Evolutionary conservation across 2,797 vertebrate species (phyloP), one percentile per base, ranked within the genome.

Genomic region (Gallinago stenura): DNA sequence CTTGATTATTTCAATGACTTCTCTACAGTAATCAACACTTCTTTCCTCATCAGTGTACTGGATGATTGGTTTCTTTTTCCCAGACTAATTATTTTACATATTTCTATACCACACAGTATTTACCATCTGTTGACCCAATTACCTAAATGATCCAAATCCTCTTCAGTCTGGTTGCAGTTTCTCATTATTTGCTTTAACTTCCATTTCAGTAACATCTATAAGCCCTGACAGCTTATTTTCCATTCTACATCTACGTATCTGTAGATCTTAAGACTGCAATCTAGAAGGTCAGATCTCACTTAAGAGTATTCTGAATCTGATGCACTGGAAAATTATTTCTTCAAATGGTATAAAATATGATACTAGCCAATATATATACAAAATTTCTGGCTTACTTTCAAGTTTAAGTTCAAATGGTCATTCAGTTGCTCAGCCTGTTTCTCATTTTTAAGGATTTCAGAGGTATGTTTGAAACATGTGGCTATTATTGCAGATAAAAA

Each of bases 51-150:
- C 98, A 98, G 97, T 97, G 97, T 97, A 94, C 97, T 96, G 96
- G 97, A 97, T 98, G 98, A 98, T 98, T 97, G 90, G 97, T 98
- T 98, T 98, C 98, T 98, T 98, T 98, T 98, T 96, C 97, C 97
- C 70, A 97, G 97, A 97, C 84, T 98, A 97, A 98, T 98, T 98
- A 98, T 98, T 98, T 97, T 98, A 98, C 97, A 98, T 98, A 98
- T 98, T 96, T 90, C 56, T 53, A 37, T 57, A 77, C 45, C 57
- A 62, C 92, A 65, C 50, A 53, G 19, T 39, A 73, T 93, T 93
- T 83, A 76, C 90, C 90, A 91, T 84, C 93, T 94, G 72, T 64
- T 92, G 90, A 95, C 90, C 93, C 68, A 77, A 79, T 93, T 89
- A 87, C 80, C 75, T 89, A 90, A 79, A 94, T 79, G 71, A 80